Evolutionary conservation across 2,888 invertebrate species (phyloP).

Genomic region (Hesperia comma): DNA sequence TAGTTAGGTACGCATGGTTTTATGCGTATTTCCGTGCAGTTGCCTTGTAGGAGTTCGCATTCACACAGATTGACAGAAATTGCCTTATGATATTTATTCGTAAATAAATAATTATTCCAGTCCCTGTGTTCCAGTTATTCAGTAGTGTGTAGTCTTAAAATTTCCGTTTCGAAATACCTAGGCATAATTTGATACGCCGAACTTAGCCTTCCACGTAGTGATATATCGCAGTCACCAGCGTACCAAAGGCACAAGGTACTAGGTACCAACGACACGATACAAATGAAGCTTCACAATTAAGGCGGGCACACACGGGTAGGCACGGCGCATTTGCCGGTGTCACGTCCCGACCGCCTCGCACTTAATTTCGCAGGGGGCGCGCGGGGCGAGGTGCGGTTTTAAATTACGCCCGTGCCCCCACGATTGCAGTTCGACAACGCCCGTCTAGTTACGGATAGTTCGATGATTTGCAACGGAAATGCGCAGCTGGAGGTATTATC

Average conservation of each 20-base stretch:
- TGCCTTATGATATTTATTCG: no score
- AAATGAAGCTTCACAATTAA: slow-evolving; percentile 78
- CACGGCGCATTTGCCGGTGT: slow-evolving; percentile 79
- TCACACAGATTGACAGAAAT: no score
- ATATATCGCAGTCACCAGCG: background rate
- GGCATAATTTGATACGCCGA: no score
- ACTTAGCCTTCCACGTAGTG: background rate
- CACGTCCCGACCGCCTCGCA: slow-evolving; percentile 77
- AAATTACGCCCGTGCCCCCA: slow-evolving; percentile 71
- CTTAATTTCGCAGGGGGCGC: slow-evolving; percentile 73
- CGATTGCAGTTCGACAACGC: slow-evolving; percentile 58
- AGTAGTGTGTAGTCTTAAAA: no score
- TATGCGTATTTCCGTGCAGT: no score
- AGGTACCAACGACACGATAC: slow-evolving; percentile 51
- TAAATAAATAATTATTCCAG: no score
- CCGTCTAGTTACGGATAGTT: slow-evolving; percentile 51
- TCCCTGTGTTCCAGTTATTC: no score
- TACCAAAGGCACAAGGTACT: background rate
- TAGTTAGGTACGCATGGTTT: no score
- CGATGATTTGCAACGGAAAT: slow-evolving; percentile 45
- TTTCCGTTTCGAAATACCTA: no score
- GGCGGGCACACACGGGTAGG: slow-evolving; percentile 72
- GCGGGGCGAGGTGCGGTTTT: slow-evolving; percentile 68
- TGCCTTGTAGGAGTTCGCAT: no score
- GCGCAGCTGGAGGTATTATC: background rate